Conservation (phyloP, 2,113 vertebrate species). For the Rhineura floridana region DNA sequence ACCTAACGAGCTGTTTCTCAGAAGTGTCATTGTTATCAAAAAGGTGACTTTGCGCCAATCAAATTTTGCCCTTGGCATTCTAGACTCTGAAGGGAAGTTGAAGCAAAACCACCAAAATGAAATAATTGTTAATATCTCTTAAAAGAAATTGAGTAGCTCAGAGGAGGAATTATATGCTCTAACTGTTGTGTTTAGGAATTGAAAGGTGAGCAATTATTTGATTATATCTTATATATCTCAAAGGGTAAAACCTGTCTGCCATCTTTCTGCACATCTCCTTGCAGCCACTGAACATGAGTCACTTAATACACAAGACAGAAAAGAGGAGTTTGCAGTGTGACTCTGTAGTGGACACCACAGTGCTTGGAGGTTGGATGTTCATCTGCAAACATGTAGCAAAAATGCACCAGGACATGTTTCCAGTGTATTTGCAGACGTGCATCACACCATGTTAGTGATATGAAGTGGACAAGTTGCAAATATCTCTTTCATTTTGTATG, state of each 20-base stretch:
- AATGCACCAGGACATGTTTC: too few species aligned
- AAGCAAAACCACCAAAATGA: not conserved
- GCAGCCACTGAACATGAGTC: not conserved
- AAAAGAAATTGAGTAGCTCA: slow-evolving; percentile 9
- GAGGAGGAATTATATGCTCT: slow-evolving; percentile 9
- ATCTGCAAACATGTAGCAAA: too few species aligned
- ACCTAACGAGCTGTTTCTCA: not conserved
- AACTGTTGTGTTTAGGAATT: not conserved
- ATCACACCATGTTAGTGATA: too few species aligned
- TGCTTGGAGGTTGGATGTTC: not conserved
- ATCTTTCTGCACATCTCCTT: not conserved
- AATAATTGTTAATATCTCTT: slow-evolving; percentile 1
- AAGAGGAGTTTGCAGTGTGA: not conserved
- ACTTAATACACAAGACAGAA: not conserved
- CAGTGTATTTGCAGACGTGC: too few species aligned
- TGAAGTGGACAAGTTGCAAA: not conserved
- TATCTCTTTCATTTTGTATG: not conserved
- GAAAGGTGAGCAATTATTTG: slow-evolving; percentile 22
- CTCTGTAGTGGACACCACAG: not conserved
- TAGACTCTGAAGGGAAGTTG: not conserved
- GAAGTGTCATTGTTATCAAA: rapidly evolving
- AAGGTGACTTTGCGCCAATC: not conserved
- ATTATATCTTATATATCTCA: not conserved
- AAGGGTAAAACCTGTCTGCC: not conserved
- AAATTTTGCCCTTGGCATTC: slow-evolving; percentile 1